Base-by-base conservation (phyloP, 2,113 vertebrate species). In the Dermatemys mawii region DNA sequence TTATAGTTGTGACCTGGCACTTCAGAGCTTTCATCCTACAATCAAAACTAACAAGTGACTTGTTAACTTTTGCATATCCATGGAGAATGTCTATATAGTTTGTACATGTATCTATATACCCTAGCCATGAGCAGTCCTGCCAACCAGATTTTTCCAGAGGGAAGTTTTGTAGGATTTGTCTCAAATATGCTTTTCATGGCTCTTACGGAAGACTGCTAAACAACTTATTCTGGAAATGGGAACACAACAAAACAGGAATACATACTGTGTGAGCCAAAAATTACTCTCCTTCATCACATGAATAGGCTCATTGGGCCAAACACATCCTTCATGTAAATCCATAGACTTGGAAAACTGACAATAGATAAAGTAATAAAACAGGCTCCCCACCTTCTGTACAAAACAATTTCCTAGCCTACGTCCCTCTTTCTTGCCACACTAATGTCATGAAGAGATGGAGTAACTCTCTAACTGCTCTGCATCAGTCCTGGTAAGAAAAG, bases 11-110 rank as follows among this genome's bases (percentile, higher is more conserved):
- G 46, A 7, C 41, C 44, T 76, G 12, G 13, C 6, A 80, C 60
- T 93, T 78, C 84, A 89, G 16, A 41, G 76, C 88, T 96, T 93
- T 94, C 60, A 84, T 87, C 94, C 88, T 91, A 91, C 91, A 94
- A 90, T 90, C 14, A 96, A 90, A 95, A 90, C 79, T 76, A 94
- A 95, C 55, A 16, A 32, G 24, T 27, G 44, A 16, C 5, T 44
- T 27, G 26, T 44, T 76, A 93, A 94, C 91, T 90, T 53, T 89
- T 95, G 75, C 3, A 44, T 54, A 60, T 93, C 93, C 93, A 35
- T 91, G 92, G 93, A 57, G 78, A 86, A 90, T 93, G 92, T 93
- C 63, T 96, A 80, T 91, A 86, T 51, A 90, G 82, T 41, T 92
- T 92, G 85, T 87, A 22, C 92, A 79, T 57, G n/a, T 90, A 93